Evolutionary conservation across 1,140 invertebrate genomes (phyloP).

Genomic region (Lepidurus arcticus): DNA sequence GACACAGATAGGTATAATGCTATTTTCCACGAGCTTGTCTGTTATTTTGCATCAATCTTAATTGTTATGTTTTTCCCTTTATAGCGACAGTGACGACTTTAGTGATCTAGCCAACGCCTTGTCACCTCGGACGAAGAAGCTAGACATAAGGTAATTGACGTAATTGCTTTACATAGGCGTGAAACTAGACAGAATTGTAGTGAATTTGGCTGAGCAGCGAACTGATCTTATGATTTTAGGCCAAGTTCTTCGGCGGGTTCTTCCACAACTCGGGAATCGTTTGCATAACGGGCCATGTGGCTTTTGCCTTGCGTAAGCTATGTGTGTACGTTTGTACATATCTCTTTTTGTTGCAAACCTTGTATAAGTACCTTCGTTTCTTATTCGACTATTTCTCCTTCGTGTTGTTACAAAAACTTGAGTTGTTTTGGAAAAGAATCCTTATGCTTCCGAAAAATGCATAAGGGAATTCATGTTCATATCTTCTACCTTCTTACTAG

Average conservation of each 20-base stretch:
- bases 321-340: neutral
- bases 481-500: neutral
- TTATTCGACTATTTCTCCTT: neutral
- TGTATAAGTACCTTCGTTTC: conserved; percentile 17
- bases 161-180: neutral
- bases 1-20: neutral
- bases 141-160: neutral
- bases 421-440: neutral
- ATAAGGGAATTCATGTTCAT: too few relatives aligned
- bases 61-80: neutral
- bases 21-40: too few relatives aligned
- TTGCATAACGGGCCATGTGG: neutral
- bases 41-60: neutral
- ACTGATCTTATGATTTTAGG: neutral
- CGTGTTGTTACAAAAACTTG: neutral
- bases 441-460: neutral
- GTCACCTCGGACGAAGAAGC: neutral
- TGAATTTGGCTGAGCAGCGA: too few relatives aligned
- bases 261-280: neutral
- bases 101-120: neutral
- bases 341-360: neutral
- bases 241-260: conserved; percentile 5
- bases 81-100: neutral
- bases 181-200: too few relatives aligned
- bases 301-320: neutral